phyloP scores from a whole-genome alignment of 2,797 vertebrate genomes.

The Gorsachius magnificus region DNA sequence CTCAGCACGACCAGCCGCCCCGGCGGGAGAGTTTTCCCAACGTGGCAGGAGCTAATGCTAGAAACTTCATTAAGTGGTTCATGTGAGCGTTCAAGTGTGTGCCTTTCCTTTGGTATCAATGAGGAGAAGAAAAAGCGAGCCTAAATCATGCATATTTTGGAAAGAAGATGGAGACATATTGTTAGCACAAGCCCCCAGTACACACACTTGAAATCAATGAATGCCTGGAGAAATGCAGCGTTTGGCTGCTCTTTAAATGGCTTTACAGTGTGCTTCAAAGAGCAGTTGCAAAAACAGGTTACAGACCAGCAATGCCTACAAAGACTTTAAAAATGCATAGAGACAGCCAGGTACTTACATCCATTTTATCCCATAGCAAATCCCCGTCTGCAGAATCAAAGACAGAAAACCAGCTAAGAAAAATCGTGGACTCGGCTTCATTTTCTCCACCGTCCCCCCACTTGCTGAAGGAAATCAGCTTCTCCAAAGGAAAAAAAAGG shows the following conservation, averaged over 20 bases:
- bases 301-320: not conserved
- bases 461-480: not conserved
- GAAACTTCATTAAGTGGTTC: conserved; percentile 34
- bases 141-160: conserved; percentile 7
- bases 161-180: not conserved
- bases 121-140: not conserved
- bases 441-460: conserved; percentile 61
- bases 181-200: conserved; percentile 18
- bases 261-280: not conserved
- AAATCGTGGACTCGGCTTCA: conserved; percentile 81
- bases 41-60: not conserved
- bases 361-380: conserved; percentile 96
- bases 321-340: not conserved
- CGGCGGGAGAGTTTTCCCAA: not conserved
- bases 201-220: conserved; percentile 36
- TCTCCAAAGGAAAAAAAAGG: not conserved
- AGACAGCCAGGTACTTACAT: conserved; percentile 85
- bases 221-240: not conserved
- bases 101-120: not conserved
- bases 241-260: not conserved
- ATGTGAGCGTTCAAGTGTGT: conserved; percentile 5
- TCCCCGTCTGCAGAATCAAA: conserved; percentile 86
- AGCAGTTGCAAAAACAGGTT: not conserved
- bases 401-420: conserved; percentile 83
- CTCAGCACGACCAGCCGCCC: not conserved